Percentiles rank a stretch among this genome's conserved stretches.
phyloP scores from a whole-genome alignment of 2,113 vertebrate genomes.

The Lampris incognitus region DNA sequence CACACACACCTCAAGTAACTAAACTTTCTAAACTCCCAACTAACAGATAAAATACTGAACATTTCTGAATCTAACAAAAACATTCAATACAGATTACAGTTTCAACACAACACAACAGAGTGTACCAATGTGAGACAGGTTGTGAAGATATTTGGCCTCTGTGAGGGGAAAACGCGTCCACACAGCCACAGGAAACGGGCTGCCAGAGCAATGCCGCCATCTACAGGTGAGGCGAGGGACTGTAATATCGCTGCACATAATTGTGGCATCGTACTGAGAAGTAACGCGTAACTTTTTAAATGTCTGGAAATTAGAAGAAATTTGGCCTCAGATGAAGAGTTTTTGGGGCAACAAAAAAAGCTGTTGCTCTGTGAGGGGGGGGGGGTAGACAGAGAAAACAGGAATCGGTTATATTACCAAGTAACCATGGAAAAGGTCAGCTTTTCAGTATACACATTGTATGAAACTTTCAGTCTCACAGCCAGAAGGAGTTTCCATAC shows the following conservation, averaged over 20 bases:
- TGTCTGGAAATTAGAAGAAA: not conserved
- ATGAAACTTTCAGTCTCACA: constrained; percentile 44
- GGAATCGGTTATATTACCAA: not conserved
- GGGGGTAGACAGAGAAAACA: not conserved
- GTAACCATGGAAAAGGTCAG: constrained; percentile 31
- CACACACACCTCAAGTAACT: not conserved
- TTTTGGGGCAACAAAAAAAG: not conserved
- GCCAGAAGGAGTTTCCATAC: constrained; percentile 43
- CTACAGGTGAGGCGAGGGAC: constrained; percentile 51
- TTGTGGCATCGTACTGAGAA: not conserved
- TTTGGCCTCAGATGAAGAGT: not conserved
- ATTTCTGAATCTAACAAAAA: constrained; percentile 66
- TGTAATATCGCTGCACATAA: not conserved
- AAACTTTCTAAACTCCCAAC: constrained; percentile 16
- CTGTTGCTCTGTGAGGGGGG: not conserved
- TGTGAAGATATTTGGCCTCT: constrained; percentile 11
- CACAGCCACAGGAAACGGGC: not conserved
- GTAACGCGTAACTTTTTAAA: not conserved
- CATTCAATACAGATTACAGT: constrained; percentile 56
- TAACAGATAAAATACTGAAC: constrained; percentile 63
- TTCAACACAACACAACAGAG: constrained; percentile 20
- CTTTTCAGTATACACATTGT: constrained; percentile 40
- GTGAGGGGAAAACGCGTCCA: constrained; percentile 18
- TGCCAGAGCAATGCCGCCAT: constrained; percentile 57
- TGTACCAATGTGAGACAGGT: not conserved